A percentile compares a stretch with the other conserved stretches of the same genome.
Conservation (phyloP, 1,140 invertebrate genomes). For the Lepidostoma basale region DNA sequence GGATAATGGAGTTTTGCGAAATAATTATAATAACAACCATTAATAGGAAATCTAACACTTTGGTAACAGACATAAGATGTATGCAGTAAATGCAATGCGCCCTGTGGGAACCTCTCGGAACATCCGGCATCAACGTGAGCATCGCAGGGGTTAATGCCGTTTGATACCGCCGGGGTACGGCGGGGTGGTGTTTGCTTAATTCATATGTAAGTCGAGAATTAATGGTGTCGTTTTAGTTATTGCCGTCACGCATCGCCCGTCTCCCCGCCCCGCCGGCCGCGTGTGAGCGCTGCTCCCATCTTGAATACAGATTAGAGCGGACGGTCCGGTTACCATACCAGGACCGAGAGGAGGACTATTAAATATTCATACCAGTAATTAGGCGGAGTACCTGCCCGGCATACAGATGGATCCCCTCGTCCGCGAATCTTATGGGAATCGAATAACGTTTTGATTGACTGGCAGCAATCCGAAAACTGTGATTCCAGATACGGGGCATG, state of each 20-base stretch:
- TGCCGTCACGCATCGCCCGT: slow-evolving; percentile 42
- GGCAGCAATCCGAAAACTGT: no score
- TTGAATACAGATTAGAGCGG: slow-evolving; percentile 39
- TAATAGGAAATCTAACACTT: no score
- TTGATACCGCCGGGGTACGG: background rate
- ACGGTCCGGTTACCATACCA: slow-evolving; percentile 13
- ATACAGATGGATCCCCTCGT: slow-evolving; percentile 12
- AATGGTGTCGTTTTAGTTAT: slow-evolving; percentile 46
- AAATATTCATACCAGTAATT: slow-evolving; percentile 46
- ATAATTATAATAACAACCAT: no score
- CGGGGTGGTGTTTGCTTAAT: slow-evolving; percentile 37
- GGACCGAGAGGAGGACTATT: slow-evolving; percentile 31
- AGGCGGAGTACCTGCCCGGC: slow-evolving; percentile 40
- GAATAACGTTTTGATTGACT: slow-evolving; percentile 13
- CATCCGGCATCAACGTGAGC: no score
- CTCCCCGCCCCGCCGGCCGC: background rate
- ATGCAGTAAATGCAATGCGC: no score
- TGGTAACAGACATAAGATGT: no score
- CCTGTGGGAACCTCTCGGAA: no score
- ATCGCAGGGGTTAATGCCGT: background rate
- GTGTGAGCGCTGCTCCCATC: slow-evolving; percentile 9
- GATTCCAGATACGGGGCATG: background rate
- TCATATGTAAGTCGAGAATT: slow-evolving; percentile 46
- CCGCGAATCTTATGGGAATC: slow-evolving; percentile 19
- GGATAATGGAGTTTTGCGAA: no score